These are phyloP conservation scores for Romanogobio albipinnatus DNA, from an alignment of 2,113 vertebrate species.

Conservation along the genomic window DNA sequence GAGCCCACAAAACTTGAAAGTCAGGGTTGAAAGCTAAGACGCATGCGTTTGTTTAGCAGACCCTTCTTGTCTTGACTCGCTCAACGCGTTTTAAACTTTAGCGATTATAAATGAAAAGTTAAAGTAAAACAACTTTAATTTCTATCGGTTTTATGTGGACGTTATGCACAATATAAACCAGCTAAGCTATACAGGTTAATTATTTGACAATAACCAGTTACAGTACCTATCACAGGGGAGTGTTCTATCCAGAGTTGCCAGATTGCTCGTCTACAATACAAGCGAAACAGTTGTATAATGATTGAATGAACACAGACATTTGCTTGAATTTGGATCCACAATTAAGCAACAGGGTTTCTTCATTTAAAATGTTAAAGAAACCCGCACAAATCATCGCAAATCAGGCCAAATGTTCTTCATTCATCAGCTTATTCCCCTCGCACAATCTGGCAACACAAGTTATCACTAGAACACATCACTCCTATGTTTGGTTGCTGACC, in stretches of 20 bases:
- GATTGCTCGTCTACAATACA: background rate
- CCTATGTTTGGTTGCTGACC: too few species aligned
- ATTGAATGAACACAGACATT: background rate
- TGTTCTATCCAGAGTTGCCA: background rate
- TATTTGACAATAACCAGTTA: background rate
- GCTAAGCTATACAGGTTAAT: background rate
- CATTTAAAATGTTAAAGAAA: background rate
- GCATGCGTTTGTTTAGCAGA: background rate
- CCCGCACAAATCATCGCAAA: too few species aligned
- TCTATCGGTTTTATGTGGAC: too few species aligned
- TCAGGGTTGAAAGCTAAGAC: background rate
- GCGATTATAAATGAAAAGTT: background rate
- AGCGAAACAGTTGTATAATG: background rate
- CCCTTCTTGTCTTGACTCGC: too few species aligned
- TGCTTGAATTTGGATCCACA: too few species aligned
- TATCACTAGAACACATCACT: background rate
- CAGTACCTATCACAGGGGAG: background rate
- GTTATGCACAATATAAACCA: background rate
- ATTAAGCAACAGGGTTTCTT: background rate
- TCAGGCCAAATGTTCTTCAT: background rate
- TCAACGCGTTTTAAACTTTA: too few species aligned
- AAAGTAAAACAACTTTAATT: background rate
- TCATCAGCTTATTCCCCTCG: background rate
- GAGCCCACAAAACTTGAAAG: background rate
- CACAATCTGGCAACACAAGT: background rate